phyloP scores from a whole-genome alignment of 1,140 invertebrate genomes.

The Scylla paramamosain region DNA sequence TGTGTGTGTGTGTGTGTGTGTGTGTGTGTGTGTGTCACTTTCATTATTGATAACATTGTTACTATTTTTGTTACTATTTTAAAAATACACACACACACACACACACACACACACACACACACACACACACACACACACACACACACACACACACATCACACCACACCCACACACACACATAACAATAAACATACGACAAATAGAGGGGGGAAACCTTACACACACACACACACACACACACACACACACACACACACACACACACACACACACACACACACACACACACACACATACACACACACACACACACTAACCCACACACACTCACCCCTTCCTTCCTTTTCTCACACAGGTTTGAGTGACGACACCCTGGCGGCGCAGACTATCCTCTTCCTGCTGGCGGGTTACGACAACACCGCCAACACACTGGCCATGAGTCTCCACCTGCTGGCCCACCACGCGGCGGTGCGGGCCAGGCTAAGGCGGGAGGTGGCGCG shows the following conservation, averaged over 20 bases:
- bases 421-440: conserved; percentile 82
- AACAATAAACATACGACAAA: too few relatives aligned
- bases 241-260: too few relatives aligned
- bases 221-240: too few relatives aligned
- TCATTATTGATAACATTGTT: too few relatives aligned
- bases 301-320: background rate
- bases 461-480: conserved; percentile 74
- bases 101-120: background rate
- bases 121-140: background rate
- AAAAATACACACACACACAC: background rate
- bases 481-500: conserved; percentile 69
- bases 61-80: too few relatives aligned
- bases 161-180: background rate
- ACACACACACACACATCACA: background rate
- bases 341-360: conserved; percentile 36
- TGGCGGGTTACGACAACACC: conserved; percentile 85
- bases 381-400: conserved; percentile 76
- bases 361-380: conserved; percentile 74
- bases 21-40: too few relatives aligned
- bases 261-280: too few relatives aligned
- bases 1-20: background rate
- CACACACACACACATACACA: background rate
- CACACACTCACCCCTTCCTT: background rate
- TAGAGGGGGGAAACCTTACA: too few relatives aligned
- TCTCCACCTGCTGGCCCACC: conserved; percentile 84